These are phyloP conservation scores for Atta colombica DNA, from an alignment of 1,140 invertebrate genomes.

Conservation along the genomic window DNA sequence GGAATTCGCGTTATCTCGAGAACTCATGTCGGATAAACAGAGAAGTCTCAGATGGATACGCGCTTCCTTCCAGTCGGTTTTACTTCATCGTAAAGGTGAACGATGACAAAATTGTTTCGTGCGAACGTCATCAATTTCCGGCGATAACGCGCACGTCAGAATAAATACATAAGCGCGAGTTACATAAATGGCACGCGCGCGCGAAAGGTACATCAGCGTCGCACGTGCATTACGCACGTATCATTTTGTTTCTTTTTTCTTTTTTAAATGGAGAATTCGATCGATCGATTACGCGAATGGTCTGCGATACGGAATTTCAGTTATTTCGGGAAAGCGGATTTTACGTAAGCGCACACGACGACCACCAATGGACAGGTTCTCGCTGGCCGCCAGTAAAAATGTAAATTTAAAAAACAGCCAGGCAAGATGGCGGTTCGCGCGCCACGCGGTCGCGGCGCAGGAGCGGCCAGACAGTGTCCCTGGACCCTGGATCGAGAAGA, in stretches of 20 bases:
- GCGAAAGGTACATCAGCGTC: not conserved
- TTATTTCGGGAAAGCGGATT: not conserved
- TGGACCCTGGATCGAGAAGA: not conserved
- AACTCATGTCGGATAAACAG: not conserved
- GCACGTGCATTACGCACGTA: not conserved
- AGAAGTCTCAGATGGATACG: too few species aligned
- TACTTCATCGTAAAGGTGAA: not conserved
- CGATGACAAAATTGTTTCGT: conserved; percentile 5
- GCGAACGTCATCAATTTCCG: conserved; percentile 40
- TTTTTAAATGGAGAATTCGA: not conserved
- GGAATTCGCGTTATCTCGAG: not conserved
- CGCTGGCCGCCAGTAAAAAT: conserved; percentile 19
- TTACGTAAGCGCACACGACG: not conserved
- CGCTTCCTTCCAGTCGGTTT: not conserved
- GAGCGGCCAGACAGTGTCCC: not conserved
- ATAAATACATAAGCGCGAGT: conserved; percentile 35
- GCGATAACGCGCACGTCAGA: conserved; percentile 19
- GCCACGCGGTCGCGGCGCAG: conserved; percentile 20
- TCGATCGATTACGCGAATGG: not conserved
- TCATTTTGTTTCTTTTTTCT: not conserved
- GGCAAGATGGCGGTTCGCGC: conserved; percentile 72
- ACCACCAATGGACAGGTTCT: not conserved
- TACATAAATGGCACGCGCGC: conserved; percentile 41
- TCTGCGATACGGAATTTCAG: not conserved
- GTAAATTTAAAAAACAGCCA: conserved; percentile 61